A percentile compares a stretch with the other conserved stretches of the same genome.
These are phyloP conservation scores for Aphidius gifuensis DNA, from an alignment of 1,140 invertebrate species.

Conservation along the genomic window DNA sequence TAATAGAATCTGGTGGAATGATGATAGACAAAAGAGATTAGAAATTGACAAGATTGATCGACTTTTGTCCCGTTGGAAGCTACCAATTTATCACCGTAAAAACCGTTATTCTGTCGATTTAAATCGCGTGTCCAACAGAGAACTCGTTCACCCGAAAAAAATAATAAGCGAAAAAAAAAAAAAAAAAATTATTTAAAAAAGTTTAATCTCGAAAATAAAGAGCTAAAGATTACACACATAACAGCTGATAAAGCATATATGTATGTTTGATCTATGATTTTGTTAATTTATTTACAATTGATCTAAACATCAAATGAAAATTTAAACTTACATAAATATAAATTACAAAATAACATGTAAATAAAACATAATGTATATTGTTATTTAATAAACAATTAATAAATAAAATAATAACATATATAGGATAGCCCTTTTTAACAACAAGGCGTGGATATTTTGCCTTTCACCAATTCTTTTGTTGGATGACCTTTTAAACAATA, in stretches of 20 bases:
- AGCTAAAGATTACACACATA: background rate
- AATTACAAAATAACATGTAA: background rate
- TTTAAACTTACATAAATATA: no score
- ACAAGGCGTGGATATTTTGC: constrained; percentile 1
- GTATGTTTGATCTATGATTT: background rate
- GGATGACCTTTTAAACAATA: constrained; percentile 10
- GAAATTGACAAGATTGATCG: constrained; percentile 12
- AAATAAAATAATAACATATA: background rate
- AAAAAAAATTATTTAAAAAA: background rate
- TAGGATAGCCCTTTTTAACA: constrained; percentile 1
- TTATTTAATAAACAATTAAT: no score
- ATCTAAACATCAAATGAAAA: no score
- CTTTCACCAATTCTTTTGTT: constrained; percentile 14
- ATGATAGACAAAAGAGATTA: constrained; percentile 3
- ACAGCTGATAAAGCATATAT: no score
- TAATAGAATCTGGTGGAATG: background rate
- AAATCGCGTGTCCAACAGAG: constrained; percentile 7
- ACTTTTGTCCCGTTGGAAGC: constrained; percentile 1
- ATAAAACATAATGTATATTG: background rate
- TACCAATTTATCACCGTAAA: background rate
- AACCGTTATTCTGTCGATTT: constrained; percentile 12
- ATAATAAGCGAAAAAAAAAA: background rate
- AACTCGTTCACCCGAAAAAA: constrained; percentile 2
- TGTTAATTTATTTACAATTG: background rate
- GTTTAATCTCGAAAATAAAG: background rate